Conservation (phyloP, 2,797 vertebrate species). For the Myripristis jacobus region DNA sequence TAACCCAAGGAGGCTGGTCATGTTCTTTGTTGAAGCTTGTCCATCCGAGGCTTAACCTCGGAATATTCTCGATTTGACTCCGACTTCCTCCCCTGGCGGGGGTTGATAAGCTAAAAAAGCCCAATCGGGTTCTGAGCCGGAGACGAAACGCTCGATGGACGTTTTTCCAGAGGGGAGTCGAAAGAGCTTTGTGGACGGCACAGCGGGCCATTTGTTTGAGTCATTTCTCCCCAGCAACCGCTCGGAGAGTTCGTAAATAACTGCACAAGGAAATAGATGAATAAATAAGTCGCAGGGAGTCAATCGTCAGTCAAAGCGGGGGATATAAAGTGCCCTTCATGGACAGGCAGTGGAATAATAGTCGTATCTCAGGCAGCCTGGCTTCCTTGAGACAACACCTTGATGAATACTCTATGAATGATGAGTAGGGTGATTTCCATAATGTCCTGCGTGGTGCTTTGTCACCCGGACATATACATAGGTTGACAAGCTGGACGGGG, state of each 20-base stretch:
- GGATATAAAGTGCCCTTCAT: constrained; percentile 9
- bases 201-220: constrained; percentile 36
- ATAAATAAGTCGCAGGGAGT: constrained; percentile 20
- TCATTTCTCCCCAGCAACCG: constrained; percentile 32
- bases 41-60: too few relatives aligned
- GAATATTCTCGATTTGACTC: too few relatives aligned
- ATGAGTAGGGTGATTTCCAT: constrained; percentile 62
- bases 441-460: constrained; percentile 51
- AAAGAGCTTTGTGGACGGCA: constrained; percentile 6
- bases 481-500: constrained; percentile 10
- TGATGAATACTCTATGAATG: constrained; percentile 61
- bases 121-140: constrained; percentile 13
- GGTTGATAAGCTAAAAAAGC: neutral
- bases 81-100: too few relatives aligned
- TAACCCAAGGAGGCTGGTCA: neutral
- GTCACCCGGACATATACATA: constrained; percentile 34
- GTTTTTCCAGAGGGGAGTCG: constrained; percentile 8
- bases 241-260: constrained; percentile 45
- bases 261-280: constrained; percentile 32
- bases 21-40: too few relatives aligned
- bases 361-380: constrained; percentile 29
- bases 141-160: constrained; percentile 18
- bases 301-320: constrained; percentile 2
- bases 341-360: constrained; percentile 39
- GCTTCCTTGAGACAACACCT: constrained; percentile 32